Conservation (phyloP, 2,888 invertebrate species). For the Micropterix aruncella region DNA sequence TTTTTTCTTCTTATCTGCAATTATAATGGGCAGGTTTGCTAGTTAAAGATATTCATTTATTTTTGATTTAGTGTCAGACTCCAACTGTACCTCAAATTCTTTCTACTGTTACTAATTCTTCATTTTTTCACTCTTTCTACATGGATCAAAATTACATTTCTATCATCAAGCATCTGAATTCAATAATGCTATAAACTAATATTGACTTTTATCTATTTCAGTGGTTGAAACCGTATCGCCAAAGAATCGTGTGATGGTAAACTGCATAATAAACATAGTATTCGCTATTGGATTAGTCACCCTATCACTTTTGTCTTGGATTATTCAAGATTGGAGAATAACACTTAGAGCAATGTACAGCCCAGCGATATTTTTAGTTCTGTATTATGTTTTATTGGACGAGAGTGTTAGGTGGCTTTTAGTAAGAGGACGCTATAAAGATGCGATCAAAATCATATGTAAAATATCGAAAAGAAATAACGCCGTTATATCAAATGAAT, state of each 20-base stretch:
- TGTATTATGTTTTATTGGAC: slow-evolving; percentile 55
- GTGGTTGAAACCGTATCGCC: slow-evolving; percentile 71
- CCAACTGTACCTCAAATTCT: too few species aligned
- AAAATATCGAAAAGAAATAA: slow-evolving; percentile 52
- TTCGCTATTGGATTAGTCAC: slow-evolving; percentile 60
- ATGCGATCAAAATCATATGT: slow-evolving; percentile 45
- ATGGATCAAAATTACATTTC: too few species aligned
- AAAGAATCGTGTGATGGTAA: slow-evolving; percentile 56
- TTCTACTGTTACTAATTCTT: too few species aligned
- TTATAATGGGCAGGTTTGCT: too few species aligned
- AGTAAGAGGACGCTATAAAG: slow-evolving; percentile 47
- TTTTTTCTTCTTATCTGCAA: too few species aligned
- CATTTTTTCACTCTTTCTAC: too few species aligned
- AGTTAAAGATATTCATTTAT: too few species aligned
- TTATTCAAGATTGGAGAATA: slow-evolving; percentile 53
- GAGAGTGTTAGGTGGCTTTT: slow-evolving; percentile 68
- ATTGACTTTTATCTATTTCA: too few species aligned
- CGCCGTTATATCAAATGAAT: slow-evolving; percentile 28
- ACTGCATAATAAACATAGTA: slow-evolving; percentile 54
- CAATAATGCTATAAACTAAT: too few species aligned
- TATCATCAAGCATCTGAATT: too few species aligned
- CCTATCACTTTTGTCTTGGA: slow-evolving; percentile 53
- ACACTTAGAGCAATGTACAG: slow-evolving; percentile 52
- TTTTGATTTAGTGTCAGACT: too few species aligned
- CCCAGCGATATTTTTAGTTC: slow-evolving; percentile 51